Conservation (phyloP, 1,140 invertebrate species). For the Drosophila pseudoananassae region DNA sequence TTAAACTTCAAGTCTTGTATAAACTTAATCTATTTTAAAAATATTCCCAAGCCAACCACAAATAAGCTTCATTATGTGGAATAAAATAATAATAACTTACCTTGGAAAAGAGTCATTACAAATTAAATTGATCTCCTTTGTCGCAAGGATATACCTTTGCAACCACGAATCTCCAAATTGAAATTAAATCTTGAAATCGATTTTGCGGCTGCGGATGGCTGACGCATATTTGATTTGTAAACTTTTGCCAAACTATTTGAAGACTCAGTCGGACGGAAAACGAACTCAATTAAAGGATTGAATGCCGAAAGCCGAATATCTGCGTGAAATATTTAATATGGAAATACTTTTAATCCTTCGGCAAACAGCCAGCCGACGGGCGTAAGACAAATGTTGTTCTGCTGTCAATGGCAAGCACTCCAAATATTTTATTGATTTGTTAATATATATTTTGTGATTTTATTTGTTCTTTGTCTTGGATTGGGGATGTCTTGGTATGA, state of each 20-base stretch:
- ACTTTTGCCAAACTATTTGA: slow-evolving; percentile 21
- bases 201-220: slow-evolving; percentile 27
- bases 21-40: too few relatives aligned
- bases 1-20: too few relatives aligned
- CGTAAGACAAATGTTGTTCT: slow-evolving; percentile 16
- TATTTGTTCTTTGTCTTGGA: slow-evolving; percentile 24
- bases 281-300: slow-evolving; percentile 47
- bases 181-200: slow-evolving; percentile 13
- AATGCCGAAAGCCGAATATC: slow-evolving; percentile 38
- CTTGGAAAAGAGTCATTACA: neutral
- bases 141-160: slow-evolving; percentile 1
- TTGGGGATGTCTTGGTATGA: too few relatives aligned
- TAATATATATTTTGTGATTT: slow-evolving; percentile 53
- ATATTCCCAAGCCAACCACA: too few relatives aligned
- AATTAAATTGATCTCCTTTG: slow-evolving; percentile 7
- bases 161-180: neutral
- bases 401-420: slow-evolving; percentile 15
- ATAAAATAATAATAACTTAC: neutral
- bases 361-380: neutral
- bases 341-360: slow-evolving; percentile 33
- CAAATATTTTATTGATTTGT: slow-evolving; percentile 54
- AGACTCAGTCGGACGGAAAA: slow-evolving; percentile 11
- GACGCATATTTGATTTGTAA: slow-evolving; percentile 39
- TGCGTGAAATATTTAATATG: slow-evolving; percentile 44
- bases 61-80: too few relatives aligned